A percentile compares a stretch with the other conserved stretches of the same genome.
Evolutionary conservation across 2,888 invertebrate genomes (phyloP).

Genomic region (Dusona sp.): DNA sequence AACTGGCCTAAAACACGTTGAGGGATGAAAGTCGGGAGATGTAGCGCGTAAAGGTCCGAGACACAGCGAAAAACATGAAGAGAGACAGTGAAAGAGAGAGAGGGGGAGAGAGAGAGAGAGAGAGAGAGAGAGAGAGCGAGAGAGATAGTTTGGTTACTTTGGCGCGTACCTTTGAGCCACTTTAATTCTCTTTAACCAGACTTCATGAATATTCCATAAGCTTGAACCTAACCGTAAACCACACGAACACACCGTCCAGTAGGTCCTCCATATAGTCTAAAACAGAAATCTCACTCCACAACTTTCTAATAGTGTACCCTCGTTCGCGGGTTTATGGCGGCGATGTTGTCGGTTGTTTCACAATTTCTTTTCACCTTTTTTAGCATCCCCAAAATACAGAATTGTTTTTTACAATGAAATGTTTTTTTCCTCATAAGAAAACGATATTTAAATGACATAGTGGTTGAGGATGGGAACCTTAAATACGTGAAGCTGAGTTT

Average conservation of each 20-base stretch:
- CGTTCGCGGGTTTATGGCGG: slow-evolving; percentile 33
- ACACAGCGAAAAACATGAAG: slow-evolving; percentile 46
- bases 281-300: slow-evolving; percentile 27
- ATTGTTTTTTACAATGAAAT: neutral
- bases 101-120: slow-evolving; percentile 49
- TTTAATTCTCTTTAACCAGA: slow-evolving; percentile 79
- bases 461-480: neutral
- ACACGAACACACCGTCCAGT: slow-evolving; percentile 67
- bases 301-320: neutral
- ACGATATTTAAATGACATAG: neutral
- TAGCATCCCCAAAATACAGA: neutral
- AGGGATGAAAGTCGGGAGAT: slow-evolving; percentile 47
- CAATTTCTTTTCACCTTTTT: slow-evolving; percentile 2
- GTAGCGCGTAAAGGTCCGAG: slow-evolving; percentile 34
- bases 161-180: slow-evolving; percentile 76
- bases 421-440: neutral
- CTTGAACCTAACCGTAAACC: slow-evolving; percentile 77
- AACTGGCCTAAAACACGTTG: slow-evolving; percentile 51
- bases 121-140: slow-evolving; percentile 43
- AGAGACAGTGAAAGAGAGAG: slow-evolving; percentile 52
- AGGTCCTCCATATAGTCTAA: slow-evolving; percentile 70
- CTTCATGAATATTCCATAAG: slow-evolving; percentile 82
- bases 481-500: neutral
- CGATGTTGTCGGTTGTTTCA: slow-evolving; percentile 27
- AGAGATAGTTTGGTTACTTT: slow-evolving; percentile 69